Percentiles rank a stretch among this genome's conserved stretches.
phyloP scores from a whole-genome alignment of 1,140 invertebrate species.

The Littorina saxatilis region DNA sequence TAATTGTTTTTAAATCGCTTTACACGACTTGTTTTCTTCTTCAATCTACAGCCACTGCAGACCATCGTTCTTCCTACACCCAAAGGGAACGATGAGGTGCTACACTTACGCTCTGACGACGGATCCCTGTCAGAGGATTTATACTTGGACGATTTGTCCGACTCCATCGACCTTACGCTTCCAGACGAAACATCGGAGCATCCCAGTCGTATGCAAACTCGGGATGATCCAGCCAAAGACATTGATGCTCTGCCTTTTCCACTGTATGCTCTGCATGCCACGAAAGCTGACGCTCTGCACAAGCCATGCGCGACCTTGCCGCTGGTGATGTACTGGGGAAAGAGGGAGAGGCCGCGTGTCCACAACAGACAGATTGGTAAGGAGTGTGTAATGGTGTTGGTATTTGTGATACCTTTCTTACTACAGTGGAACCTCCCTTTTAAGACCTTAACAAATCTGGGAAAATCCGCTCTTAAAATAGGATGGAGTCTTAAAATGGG shows the following conservation, averaged over 20 bases:
- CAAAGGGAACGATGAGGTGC: slow-evolving; percentile 63
- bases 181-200: slow-evolving; percentile 34
- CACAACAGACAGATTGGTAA: slow-evolving; percentile 67
- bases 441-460: too few species aligned
- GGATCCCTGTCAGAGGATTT: slow-evolving; percentile 40
- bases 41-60: slow-evolving; percentile 58
- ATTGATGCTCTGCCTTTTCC: slow-evolving; percentile 64
- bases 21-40: too few species aligned
- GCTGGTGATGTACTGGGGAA: slow-evolving; percentile 66
- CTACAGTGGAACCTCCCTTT: too few species aligned
- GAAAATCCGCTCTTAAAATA: too few species aligned
- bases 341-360: slow-evolving; percentile 52
- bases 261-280: slow-evolving; percentile 63
- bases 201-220: not conserved
- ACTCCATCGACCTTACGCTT: slow-evolving; percentile 58
- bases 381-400: too few species aligned
- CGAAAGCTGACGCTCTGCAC: slow-evolving; percentile 54
- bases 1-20: too few species aligned
- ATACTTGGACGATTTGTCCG: slow-evolving; percentile 58
- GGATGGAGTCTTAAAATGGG: too few species aligned
- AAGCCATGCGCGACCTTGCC: slow-evolving; percentile 66
- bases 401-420: too few species aligned
- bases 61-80: slow-evolving; percentile 57
- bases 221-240: slow-evolving; percentile 55
- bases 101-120: slow-evolving; percentile 3